A percentile compares a stretch with the other conserved stretches of the same genome.
phyloP scores from a whole-genome alignment of 2,888 invertebrate genomes.

The Syrista parreyssii region DNA sequence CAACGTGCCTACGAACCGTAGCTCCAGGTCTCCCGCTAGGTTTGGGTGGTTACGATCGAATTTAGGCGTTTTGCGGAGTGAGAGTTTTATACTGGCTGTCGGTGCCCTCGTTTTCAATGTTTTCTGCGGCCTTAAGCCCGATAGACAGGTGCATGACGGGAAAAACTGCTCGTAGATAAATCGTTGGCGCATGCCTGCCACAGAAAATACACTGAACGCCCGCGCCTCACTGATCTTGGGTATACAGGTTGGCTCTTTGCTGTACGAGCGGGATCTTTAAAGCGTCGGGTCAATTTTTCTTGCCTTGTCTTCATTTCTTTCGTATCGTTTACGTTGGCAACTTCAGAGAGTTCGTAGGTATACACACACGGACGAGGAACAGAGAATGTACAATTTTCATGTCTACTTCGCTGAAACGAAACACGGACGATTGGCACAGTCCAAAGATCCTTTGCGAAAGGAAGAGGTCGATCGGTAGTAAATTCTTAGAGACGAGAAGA shows the following conservation, averaged over 20 bases:
- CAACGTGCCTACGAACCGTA: neutral
- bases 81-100: constrained; percentile 1
- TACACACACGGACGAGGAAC: too few relatives aligned
- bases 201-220: neutral
- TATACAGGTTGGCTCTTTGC: neutral
- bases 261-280: neutral
- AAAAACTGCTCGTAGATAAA: neutral
- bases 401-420: neutral
- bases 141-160: neutral
- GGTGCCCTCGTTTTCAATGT: constrained; percentile 17
- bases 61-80: neutral
- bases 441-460: neutral
- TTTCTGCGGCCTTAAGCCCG: constrained; percentile 15
- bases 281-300: neutral
- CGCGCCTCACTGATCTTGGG: neutral
- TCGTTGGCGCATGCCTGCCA: neutral
- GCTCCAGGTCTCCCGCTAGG: neutral
- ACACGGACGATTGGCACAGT: neutral
- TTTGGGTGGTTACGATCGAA: neutral
- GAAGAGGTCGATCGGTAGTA: neutral
- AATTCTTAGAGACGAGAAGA: neutral
- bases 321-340: neutral
- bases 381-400: neutral
- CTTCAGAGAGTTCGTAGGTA: neutral
- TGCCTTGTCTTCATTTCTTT: neutral